Conservation (phyloP, 2,888 invertebrate species). For the Phorcus lineatus region DNA sequence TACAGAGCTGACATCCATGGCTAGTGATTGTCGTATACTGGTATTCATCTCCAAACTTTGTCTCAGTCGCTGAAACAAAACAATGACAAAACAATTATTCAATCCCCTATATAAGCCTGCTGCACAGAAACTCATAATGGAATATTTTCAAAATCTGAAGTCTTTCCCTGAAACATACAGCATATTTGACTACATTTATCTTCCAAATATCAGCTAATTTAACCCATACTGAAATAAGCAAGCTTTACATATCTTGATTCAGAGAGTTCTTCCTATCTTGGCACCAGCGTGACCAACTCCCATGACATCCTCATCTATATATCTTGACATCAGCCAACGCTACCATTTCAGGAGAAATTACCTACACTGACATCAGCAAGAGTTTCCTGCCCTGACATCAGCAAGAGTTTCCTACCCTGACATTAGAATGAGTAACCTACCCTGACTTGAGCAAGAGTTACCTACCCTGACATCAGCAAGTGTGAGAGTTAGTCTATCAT, state of each 20-base stretch:
- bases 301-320: not conserved
- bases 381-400: not conserved
- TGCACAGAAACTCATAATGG: not conserved
- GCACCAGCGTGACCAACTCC: no score
- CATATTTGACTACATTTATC: no score
- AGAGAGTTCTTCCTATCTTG: no score
- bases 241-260: no score
- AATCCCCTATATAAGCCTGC: not conserved
- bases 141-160: no score
- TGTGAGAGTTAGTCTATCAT: conserved; percentile 63
- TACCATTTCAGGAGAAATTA: not conserved
- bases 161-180: no score
- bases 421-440: not conserved
- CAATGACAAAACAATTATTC: not conserved
- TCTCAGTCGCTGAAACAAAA: conserved; percentile 62
- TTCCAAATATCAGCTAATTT: no score
- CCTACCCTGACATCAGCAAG: conserved; percentile 67
- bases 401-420: not conserved
- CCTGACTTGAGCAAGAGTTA: not conserved
- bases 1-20: conserved; percentile 63
- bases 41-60: conserved; percentile 68
- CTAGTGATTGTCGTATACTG: conserved; percentile 65
- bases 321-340: conserved; percentile 69
- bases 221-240: no score
- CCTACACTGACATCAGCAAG: not conserved